Evolutionary conservation across 2,797 vertebrate genomes (phyloP).

Genomic region (Xiphorhynchus erythropygius): DNA sequence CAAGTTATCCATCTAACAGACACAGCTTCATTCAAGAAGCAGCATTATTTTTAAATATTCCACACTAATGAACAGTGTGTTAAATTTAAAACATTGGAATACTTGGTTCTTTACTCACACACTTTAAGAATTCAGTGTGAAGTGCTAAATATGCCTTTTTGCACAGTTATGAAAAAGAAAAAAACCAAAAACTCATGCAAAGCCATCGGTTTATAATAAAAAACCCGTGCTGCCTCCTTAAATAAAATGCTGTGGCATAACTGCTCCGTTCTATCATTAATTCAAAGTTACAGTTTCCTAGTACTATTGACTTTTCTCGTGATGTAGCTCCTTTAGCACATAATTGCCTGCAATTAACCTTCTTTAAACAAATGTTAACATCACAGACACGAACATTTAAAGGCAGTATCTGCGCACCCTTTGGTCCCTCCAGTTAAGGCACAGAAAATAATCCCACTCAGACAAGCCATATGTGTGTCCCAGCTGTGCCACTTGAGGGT

Average conservation of each 20-base stretch:
- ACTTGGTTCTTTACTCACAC: background rate
- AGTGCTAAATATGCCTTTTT: background rate
- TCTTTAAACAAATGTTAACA: conserved; percentile 57
- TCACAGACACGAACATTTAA: conserved; percentile 15
- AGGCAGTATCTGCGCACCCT: background rate
- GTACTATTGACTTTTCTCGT: conserved; percentile 51
- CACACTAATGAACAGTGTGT: background rate
- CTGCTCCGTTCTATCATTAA: conserved; percentile 31
- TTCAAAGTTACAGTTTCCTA: conserved; percentile 51
- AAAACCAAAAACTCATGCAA: background rate
- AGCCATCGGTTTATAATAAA: background rate
- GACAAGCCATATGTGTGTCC: accelerated
- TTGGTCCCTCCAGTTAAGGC: background rate
- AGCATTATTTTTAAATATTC: background rate
- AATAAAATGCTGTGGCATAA: conserved; percentile 31
- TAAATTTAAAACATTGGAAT: background rate
- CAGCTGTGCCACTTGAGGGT: background rate
- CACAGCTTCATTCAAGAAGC: background rate
- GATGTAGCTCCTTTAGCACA: conserved; percentile 39
- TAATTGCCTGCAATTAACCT: conserved; percentile 57
- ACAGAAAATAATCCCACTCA: background rate
- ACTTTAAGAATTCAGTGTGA: background rate
- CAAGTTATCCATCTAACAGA: background rate
- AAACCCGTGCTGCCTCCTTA: background rate
- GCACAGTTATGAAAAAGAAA: background rate